phyloP scores from a whole-genome alignment of 2,113 vertebrate genomes.

The Eublepharis macularius region DNA sequence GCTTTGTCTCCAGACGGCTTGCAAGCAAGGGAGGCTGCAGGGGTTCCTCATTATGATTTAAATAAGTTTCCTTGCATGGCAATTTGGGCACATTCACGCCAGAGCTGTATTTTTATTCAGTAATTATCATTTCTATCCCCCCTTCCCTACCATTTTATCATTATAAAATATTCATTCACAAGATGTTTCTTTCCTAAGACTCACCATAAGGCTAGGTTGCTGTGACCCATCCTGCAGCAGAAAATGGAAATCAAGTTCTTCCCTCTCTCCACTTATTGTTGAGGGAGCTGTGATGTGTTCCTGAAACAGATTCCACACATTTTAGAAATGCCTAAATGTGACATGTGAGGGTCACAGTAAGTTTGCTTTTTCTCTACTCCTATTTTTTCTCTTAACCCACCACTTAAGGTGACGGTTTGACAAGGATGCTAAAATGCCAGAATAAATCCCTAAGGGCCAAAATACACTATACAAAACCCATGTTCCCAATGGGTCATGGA shows the following conservation, averaged over 20 bases:
- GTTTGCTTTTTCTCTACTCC: neutral
- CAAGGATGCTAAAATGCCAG: neutral
- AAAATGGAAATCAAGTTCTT: neutral
- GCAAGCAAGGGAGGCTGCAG: constrained; percentile 18
- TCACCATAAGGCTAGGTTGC: too few relatives aligned
- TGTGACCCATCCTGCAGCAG: neutral
- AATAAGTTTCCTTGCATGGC: constrained; percentile 24
- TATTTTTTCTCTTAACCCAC: neutral
- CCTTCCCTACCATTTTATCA: neutral
- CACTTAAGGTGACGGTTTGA: neutral
- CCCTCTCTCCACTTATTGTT: neutral
- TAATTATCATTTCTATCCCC: neutral
- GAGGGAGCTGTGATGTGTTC: neutral
- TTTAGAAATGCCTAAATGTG: neutral
- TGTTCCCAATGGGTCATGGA: too few relatives aligned
- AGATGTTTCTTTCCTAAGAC: neutral
- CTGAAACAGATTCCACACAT: neutral
- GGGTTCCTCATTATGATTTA: constrained; percentile 14
- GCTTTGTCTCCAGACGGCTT: constrained; percentile 3
- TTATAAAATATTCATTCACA: neutral
- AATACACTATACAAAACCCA: too few relatives aligned
- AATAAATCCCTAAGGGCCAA: too few relatives aligned
- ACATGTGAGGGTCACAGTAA: neutral
- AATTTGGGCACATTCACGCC: constrained; percentile 31
- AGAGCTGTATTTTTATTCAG: neutral